Conservation (phyloP, 2,888 invertebrate species). For the Dioctria linearis region DNA sequence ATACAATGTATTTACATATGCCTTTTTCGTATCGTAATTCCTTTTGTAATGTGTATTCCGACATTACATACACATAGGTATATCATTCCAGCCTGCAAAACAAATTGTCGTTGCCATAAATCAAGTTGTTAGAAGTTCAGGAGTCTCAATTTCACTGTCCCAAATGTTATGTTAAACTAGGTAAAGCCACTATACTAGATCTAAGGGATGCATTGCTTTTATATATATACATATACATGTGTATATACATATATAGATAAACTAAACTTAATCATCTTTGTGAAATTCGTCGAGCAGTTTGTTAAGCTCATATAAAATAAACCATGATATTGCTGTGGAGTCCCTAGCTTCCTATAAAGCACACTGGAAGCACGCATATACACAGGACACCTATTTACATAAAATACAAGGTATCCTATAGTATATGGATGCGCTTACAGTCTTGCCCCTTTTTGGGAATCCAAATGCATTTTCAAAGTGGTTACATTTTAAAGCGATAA, state of each 20-base stretch:
- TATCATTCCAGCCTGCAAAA: constrained; percentile 44
- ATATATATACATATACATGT: background rate
- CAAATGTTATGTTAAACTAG: constrained; percentile 13
- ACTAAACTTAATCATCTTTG: constrained; percentile 41
- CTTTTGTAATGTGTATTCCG: constrained; percentile 19
- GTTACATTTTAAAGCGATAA: constrained; percentile 45
- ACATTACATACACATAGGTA: background rate
- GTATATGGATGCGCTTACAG: background rate
- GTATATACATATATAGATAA: background rate
- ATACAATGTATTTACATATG: too few relatives aligned
- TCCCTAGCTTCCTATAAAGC: background rate
- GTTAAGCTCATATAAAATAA: background rate
- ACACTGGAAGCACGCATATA: background rate
- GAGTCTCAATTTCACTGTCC: constrained; percentile 19
- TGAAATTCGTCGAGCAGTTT: constrained; percentile 18
- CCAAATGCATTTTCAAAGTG: constrained; percentile 10
- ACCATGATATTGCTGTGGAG: background rate
- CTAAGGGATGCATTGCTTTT: background rate
- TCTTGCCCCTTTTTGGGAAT: background rate
- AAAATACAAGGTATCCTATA: constrained; percentile 2
- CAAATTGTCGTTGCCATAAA: constrained; percentile 49
- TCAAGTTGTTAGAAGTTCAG: constrained; percentile 30
- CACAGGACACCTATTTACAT: constrained; percentile 25
- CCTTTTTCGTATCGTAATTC: constrained; percentile 45
- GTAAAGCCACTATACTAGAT: constrained; percentile 10